A percentile compares a stretch with the other conserved stretches of the same genome.
phyloP scores from a whole-genome alignment of 2,797 vertebrate genomes.

The Eulemur albifrons region DNA sequence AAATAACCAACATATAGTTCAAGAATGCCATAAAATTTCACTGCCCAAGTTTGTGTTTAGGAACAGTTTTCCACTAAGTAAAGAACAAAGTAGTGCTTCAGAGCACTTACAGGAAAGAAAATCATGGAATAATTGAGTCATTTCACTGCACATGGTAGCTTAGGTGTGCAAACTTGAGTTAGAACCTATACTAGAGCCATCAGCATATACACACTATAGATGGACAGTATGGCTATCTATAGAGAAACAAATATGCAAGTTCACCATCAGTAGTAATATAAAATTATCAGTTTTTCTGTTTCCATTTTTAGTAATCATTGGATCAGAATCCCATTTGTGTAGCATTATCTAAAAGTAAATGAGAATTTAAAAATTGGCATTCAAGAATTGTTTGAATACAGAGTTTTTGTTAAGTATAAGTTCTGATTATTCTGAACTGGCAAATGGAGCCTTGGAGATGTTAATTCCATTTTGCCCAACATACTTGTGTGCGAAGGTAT shows the following conservation, averaged over 20 bases:
- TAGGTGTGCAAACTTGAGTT: background rate
- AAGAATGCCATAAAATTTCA: background rate
- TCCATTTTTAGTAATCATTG: background rate
- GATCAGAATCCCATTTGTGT: background rate
- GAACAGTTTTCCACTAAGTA: background rate
- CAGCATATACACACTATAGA: too few relatives aligned
- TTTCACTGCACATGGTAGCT: background rate
- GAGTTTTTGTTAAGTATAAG: background rate
- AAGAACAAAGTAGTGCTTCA: background rate
- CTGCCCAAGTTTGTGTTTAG: background rate
- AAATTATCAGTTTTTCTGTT: background rate
- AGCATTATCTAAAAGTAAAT: background rate
- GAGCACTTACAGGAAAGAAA: background rate
- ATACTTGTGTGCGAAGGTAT: background rate
- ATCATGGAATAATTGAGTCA: background rate
- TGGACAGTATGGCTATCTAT: background rate
- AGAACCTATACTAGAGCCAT: background rate
- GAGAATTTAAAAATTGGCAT: background rate
- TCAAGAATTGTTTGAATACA: background rate
- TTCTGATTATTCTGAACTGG: constrained; percentile 11
- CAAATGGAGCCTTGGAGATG: background rate
- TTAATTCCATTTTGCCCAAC: background rate
- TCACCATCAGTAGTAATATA: background rate
- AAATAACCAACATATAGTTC: background rate
- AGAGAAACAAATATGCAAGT: background rate